A percentile compares a stretch with the other conserved stretches of the same genome.
Conservation (phyloP, 2,888 invertebrate species). For the Timema podura region DNA sequence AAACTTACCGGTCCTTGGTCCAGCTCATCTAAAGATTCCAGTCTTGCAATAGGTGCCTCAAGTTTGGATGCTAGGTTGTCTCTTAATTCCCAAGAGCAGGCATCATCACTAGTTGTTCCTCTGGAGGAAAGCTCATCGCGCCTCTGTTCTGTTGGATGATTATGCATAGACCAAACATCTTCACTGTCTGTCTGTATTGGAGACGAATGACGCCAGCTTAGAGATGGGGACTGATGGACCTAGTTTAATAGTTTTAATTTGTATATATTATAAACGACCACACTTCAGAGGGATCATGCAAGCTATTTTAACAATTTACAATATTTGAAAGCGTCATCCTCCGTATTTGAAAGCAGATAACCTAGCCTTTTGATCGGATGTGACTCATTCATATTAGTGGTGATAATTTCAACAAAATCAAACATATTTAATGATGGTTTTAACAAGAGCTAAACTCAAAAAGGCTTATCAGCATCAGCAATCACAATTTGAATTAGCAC, state of each 20-base stretch:
- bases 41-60: constrained; percentile 58
- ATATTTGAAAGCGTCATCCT: too few relatives aligned
- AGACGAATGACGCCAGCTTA: constrained; percentile 21
- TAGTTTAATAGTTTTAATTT: neutral
- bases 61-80: constrained; percentile 16
- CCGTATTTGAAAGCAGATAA: too few relatives aligned
- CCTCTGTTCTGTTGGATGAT: neutral
- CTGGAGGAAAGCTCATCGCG: neutral
- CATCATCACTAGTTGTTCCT: constrained; percentile 14
- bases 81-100: constrained; percentile 23
- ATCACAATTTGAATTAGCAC: too few relatives aligned
- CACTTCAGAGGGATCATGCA: too few relatives aligned
- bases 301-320: too few relatives aligned
- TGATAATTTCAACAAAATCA: too few relatives aligned
- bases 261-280: too few relatives aligned
- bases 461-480: too few relatives aligned
- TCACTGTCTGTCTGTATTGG: constrained; percentile 21
- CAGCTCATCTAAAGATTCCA: constrained; percentile 61
- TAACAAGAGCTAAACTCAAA: too few relatives aligned
- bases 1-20: constrained; percentile 41
- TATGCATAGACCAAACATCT: constrained; percentile 20
- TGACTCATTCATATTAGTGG: too few relatives aligned
- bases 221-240: constrained; percentile 24
- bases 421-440: too few relatives aligned
- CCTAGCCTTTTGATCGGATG: too few relatives aligned